Evolutionary conservation across 2,113 vertebrate species (phyloP).

Genomic region (Anarrhichthys ocellatus): DNA sequence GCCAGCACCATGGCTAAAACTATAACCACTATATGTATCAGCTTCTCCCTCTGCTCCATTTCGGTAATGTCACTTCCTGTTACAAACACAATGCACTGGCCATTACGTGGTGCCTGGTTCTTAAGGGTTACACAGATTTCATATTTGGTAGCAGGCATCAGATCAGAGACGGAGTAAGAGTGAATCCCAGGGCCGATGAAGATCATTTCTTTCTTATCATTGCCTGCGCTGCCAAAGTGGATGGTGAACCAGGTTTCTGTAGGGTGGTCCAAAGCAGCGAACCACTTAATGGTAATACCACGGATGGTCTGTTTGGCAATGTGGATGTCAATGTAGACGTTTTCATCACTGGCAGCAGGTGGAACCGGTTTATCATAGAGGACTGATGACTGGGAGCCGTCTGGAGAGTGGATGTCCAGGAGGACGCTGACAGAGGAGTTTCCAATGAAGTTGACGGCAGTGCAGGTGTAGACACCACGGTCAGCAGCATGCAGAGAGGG

Average conservation of each 20-base stretch:
- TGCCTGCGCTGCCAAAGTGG: conserved; percentile 83
- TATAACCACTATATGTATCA: conserved; percentile 91
- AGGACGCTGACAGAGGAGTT: conserved; percentile 80
- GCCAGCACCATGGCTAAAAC: conserved; percentile 91
- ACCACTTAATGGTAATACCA: conserved; percentile 91
- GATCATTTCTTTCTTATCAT: conserved; percentile 83
- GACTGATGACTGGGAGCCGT: conserved; percentile 30
- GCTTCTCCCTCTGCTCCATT: conserved; percentile 88
- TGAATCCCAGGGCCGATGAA: conserved; percentile 90
- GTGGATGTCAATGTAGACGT: conserved; percentile 85
- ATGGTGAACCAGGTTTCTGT: conserved; percentile 90
- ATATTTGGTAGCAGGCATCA: conserved; percentile 91
- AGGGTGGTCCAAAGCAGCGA: conserved; percentile 74
- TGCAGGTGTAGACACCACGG: conserved; percentile 89
- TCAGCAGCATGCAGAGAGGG: conserved; percentile 80
- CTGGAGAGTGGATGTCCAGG: conserved; percentile 72
- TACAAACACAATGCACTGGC: conserved; percentile 90
- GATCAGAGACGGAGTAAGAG: conserved; percentile 85
- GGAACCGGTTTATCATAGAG: conserved; percentile 27
- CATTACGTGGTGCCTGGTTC: conserved; percentile 80
- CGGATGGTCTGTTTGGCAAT: conserved; percentile 89
- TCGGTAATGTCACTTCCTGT: conserved; percentile 88
- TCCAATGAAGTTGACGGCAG: conserved; percentile 87
- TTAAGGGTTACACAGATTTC: conserved; percentile 89
- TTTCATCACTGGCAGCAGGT: conserved; percentile 58